A percentile compares a stretch with the other conserved stretches of the same genome.
These are phyloP conservation scores for Autographa pulchrina DNA, from an alignment of 2,888 invertebrate genomes.

Conservation along the genomic window DNA sequence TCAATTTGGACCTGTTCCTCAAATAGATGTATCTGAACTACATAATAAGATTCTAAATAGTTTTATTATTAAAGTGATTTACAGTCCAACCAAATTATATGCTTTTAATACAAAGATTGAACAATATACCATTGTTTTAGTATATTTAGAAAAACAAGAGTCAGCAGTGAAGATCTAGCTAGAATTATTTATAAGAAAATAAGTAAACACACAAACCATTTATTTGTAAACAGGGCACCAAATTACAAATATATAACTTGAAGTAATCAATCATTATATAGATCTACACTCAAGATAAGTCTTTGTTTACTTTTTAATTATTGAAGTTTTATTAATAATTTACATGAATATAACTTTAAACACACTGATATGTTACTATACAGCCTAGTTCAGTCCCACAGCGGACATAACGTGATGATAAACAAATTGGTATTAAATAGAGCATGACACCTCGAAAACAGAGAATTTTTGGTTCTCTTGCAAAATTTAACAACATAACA, in stretches of 20 bases:
- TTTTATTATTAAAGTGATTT: too few species aligned
- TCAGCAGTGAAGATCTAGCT: too few species aligned
- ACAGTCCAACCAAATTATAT: too few species aligned
- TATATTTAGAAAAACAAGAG: too few species aligned
- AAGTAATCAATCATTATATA: neutral
- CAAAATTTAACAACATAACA: constrained; percentile 46
- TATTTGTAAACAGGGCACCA: neutral
- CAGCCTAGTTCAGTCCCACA: constrained; percentile 26
- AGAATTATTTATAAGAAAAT: too few species aligned
- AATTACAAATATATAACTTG: neutral
- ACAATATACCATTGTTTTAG: too few species aligned
- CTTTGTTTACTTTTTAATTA: neutral
- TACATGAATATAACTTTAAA: neutral
- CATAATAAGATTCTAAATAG: too few species aligned
- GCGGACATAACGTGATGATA: constrained; percentile 52
- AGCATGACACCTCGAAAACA: constrained; percentile 33
- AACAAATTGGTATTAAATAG: constrained; percentile 50
- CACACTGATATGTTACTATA: constrained; percentile 19
- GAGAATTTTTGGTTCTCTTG: constrained; percentile 43
- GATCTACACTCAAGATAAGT: neutral
- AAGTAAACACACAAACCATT: neutral
- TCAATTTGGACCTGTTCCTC: too few species aligned
- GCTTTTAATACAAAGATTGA: too few species aligned
- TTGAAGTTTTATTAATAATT: constrained; percentile 7
- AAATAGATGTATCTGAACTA: too few species aligned